Conservation (phyloP, 2,888 invertebrate genomes). For the Heteromurus nitidus region DNA sequence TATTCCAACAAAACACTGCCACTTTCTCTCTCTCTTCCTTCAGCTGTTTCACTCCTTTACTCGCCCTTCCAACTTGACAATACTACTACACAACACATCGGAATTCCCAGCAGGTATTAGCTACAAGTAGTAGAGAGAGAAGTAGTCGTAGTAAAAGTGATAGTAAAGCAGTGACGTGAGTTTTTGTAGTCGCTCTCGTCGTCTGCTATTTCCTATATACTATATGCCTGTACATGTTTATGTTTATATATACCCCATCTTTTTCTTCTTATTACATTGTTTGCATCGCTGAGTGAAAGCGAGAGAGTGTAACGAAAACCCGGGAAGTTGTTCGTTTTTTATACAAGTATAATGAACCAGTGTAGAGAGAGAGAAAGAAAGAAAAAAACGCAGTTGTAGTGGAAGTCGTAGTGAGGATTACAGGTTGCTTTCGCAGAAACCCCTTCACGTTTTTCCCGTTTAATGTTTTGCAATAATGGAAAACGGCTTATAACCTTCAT, state of each 20-base stretch:
- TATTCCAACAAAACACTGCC: conserved; percentile 53
- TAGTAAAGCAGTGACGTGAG: conserved; percentile 5
- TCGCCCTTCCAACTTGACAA: conserved; percentile 3
- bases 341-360: neutral
- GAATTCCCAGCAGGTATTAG: conserved; percentile 53
- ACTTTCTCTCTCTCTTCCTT: conserved; percentile 36
- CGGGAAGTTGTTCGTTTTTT: too few relatives aligned
- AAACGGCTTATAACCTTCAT: conserved; percentile 42
- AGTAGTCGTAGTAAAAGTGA: neutral
- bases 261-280: conserved; percentile 38
- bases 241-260: too few relatives aligned
- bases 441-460: conserved; percentile 29
- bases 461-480: conserved; percentile 52
- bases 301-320: conserved; percentile 51
- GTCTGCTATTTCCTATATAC: too few relatives aligned
- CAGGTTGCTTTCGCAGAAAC: conserved; percentile 53
- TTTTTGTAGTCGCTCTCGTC: too few relatives aligned
- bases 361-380: conserved; percentile 6
- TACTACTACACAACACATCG: conserved; percentile 39
- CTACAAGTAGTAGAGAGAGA: conserved; percentile 52
- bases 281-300: conserved; percentile 44
- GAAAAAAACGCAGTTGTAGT: neutral
- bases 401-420: conserved; percentile 47
- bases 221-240: too few relatives aligned
- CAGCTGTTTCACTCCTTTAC: conserved; percentile 49